Evolutionary conservation across 2,888 invertebrate genomes (phyloP), one percentile per base, ranked within the genome.

Genomic region (Polymixis flavicincta): DNA sequence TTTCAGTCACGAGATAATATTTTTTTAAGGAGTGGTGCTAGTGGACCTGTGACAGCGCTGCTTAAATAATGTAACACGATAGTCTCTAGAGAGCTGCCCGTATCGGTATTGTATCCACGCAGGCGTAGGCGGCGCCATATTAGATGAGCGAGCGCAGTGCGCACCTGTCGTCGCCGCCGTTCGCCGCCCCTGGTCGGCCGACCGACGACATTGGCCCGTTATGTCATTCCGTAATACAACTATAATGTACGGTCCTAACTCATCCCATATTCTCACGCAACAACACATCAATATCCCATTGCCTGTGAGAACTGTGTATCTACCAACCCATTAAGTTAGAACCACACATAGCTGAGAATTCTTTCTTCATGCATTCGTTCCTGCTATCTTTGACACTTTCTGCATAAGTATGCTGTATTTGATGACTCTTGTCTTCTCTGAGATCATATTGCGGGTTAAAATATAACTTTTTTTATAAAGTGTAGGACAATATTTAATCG

Each of bases 241-340:
- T 92, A 92, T 93, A 93, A 91, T 92, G 87, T 88, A 85, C 86
- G 83, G 88, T 90, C 89, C 84, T 90, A 83, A 88, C 86, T 87
- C 89, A 91, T 91, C 92, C 92, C 91, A 93, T 93, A 92, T 92
- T 94, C 95, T 94, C 95, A 95, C 95, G 95, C 92, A 87, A 90
- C 90, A 88, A 87, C 83, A 87, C 93, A 94, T 94, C 93, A 92
- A 94, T 92, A 89, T 88, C 85, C 87, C 90, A 89, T 91, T 89
- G 88, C 85, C 86, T 91, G 91, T 92, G 92, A 90, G 92, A 93
- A 85, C 74, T 79, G 83, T 79, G 76, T 59, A 76, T 70, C 64
- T 82, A 82, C 68, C 68, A 85, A 69, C 77, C 83, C 76, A 87
- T 87, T 86, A 87, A 73, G 78, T 73, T 70, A 55, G 55, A 76